Evolutionary conservation across 2,888 invertebrate genomes (phyloP).

Genomic region (Calephelis perditalis): DNA sequence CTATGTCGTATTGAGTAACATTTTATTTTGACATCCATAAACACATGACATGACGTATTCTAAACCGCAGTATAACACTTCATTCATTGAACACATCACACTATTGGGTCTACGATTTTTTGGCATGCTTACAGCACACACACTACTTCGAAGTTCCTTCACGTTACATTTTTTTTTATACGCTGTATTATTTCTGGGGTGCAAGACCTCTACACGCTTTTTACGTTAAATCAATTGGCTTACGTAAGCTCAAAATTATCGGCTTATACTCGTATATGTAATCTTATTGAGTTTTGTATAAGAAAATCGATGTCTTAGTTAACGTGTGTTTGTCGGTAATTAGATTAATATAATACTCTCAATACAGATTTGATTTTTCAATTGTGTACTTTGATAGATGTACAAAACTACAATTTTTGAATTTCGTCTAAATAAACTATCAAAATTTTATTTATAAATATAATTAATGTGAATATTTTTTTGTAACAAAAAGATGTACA

Average conservation of each 20-base stretch:
- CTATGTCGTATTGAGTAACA: slow-evolving; percentile 8
- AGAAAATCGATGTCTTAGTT: slow-evolving; percentile 5
- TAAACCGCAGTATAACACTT: slow-evolving; percentile 15
- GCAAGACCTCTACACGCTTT: slow-evolving; percentile 17
- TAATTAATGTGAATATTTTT: slow-evolving; percentile 2
- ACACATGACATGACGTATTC: slow-evolving; percentile 11
- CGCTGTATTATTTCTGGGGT: slow-evolving; percentile 22
- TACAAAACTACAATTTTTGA: no score
- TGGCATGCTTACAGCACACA: slow-evolving; percentile 32
- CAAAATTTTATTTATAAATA: not conserved
- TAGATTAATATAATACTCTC: no score
- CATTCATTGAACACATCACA: slow-evolving; percentile 49
- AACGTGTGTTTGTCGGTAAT: not conserved
- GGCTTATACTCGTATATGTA: slow-evolving; percentile 15
- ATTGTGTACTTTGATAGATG: no score
- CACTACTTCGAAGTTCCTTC: slow-evolving; percentile 21
- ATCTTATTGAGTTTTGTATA: not conserved
- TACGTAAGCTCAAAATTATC: slow-evolving; percentile 12
- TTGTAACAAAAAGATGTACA: not conserved
- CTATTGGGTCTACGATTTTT: slow-evolving; percentile 61
- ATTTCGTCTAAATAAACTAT: no score
- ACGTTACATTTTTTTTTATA: slow-evolving; percentile 24
- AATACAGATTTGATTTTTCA: no score
- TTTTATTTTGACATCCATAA: slow-evolving; percentile 31
- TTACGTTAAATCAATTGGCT: slow-evolving; percentile 7